phyloP scores from a whole-genome alignment of 2,888 invertebrate genomes.

The Amiota minor region DNA sequence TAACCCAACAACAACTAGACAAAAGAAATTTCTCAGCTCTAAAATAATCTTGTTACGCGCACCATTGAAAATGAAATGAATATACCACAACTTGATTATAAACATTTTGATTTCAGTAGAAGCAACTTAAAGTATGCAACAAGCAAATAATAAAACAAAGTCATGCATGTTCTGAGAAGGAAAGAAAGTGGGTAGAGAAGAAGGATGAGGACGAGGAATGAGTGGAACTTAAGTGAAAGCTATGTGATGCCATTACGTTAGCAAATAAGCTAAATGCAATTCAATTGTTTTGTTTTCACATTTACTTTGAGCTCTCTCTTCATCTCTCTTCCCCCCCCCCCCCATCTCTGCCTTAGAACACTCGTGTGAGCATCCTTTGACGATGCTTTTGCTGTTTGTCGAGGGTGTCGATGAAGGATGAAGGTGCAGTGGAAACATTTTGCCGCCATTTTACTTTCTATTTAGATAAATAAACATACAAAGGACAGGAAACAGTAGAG shows the following conservation, averaged over 20 bases:
- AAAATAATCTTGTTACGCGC: too few species aligned
- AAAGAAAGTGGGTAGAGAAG: not conserved
- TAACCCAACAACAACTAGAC: too few species aligned
- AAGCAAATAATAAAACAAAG: constrained; percentile 8
- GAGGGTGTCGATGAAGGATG: not conserved
- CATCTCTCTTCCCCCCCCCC: too few species aligned
- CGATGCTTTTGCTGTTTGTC: not conserved
- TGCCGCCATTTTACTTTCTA: constrained; percentile 26
- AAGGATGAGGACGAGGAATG: too few species aligned
- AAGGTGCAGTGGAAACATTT: constrained; percentile 22
- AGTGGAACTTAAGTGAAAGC: constrained; percentile 1
- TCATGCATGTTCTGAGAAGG: not conserved
- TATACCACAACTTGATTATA: constrained; percentile 11
- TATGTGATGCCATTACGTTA: constrained; percentile 22
- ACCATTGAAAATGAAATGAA: too few species aligned
- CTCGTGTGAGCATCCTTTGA: not conserved
- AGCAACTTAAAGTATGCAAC: constrained; percentile 19
- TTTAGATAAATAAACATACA: constrained; percentile 20
- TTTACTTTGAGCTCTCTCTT: too few species aligned
- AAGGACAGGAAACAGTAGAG: not conserved
- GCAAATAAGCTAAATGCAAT: constrained; percentile 31
- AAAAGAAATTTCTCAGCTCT: too few species aligned
- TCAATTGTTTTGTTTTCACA: constrained; percentile 30
- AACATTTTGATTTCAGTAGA: not conserved
- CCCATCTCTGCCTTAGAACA: too few species aligned